phyloP scores from a whole-genome alignment of 2,797 vertebrate species.

The Pachyuromys duprasi region DNA sequence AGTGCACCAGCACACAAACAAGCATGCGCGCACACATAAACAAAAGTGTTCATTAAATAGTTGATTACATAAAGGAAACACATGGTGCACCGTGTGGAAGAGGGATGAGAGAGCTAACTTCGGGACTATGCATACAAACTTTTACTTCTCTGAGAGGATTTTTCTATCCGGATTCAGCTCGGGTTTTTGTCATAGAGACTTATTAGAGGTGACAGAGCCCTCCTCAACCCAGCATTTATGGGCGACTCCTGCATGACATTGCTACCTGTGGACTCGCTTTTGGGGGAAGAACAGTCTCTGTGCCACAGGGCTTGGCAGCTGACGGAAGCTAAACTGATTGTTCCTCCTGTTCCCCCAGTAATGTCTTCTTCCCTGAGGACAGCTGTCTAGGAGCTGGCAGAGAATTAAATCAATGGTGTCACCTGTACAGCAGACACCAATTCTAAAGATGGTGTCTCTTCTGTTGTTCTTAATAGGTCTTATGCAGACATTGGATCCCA shows the following conservation, averaged over 20 bases:
- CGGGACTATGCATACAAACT: background rate
- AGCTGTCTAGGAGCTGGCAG: background rate
- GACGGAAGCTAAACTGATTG: background rate
- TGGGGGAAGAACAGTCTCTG: background rate
- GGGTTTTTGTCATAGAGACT: slow-evolving; percentile 8
- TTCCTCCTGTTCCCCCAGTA: background rate
- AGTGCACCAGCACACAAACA: background rate
- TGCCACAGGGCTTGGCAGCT: background rate
- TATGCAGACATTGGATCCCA: background rate
- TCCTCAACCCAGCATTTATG: background rate
- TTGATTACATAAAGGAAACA: background rate
- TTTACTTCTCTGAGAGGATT: background rate
- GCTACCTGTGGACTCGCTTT: background rate
- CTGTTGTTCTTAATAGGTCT: background rate
- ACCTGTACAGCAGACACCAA: background rate
- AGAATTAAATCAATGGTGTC: slow-evolving; percentile 30
- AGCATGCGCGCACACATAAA: background rate
- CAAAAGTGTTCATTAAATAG: background rate
- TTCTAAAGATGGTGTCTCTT: background rate
- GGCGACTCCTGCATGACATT: too few species aligned
- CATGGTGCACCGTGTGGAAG: too few species aligned
- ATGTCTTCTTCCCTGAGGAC: background rate
- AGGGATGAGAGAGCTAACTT: background rate
- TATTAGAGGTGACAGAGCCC: background rate
- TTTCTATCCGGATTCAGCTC: background rate